phyloP scores from a whole-genome alignment of 2,888 invertebrate species.

The Baronia brevicornis region DNA sequence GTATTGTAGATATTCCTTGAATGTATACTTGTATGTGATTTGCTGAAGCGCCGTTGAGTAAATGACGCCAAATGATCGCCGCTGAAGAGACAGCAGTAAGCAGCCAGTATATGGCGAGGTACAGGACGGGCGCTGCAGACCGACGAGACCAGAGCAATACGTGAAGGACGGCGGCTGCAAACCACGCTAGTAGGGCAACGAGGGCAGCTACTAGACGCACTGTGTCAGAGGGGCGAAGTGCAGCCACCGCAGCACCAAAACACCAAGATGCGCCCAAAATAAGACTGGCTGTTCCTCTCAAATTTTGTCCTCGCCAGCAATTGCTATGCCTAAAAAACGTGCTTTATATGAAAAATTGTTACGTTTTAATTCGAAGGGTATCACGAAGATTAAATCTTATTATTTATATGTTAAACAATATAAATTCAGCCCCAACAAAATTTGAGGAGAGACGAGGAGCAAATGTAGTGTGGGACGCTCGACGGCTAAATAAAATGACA shows the following conservation, averaged over 20 bases:
- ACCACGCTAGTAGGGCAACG: constrained; percentile 54
- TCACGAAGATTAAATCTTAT: constrained; percentile 6
- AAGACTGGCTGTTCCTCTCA: constrained; percentile 51
- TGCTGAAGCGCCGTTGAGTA: constrained; percentile 25
- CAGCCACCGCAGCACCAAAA: constrained; percentile 44
- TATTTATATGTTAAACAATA: no score
- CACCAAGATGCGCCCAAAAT: constrained; percentile 45
- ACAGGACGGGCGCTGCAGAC: constrained; percentile 56
- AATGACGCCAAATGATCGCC: constrained; percentile 41
- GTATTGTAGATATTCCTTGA: constrained; percentile 38
- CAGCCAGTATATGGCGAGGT: constrained; percentile 64
- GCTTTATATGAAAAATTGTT: background rate
- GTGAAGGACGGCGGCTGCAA: constrained; percentile 58
- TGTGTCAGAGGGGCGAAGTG: constrained; percentile 41
- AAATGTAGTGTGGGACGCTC: no score
- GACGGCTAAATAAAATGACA: no score
- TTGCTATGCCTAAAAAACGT: constrained; percentile 26
- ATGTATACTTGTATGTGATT: constrained; percentile 46
- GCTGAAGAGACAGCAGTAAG: constrained; percentile 46
- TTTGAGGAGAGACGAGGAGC: no score
- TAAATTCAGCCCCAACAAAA: no score
- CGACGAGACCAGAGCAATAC: constrained; percentile 54
- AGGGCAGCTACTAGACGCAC: constrained; percentile 45
- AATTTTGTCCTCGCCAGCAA: constrained; percentile 55
- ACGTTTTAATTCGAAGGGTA: background rate